Evolutionary conservation across 2,113 vertebrate genomes (phyloP), one percentile per base, ranked within the genome.

Genomic region (Cyprinus carpio): DNA sequence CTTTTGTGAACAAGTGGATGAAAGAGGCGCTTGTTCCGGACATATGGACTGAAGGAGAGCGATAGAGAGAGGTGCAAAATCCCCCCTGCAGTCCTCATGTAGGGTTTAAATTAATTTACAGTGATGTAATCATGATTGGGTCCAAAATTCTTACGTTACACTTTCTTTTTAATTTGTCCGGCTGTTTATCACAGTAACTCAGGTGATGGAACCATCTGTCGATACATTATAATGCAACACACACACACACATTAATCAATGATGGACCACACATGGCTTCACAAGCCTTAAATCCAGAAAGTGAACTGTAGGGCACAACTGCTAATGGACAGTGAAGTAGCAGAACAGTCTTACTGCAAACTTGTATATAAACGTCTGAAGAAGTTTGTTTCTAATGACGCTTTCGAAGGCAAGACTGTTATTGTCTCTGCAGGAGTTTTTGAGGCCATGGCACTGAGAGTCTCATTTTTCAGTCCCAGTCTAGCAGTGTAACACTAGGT

Each of bases 21-120:
- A 94, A 94, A 93, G 91, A 91, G 87, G 88, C 82, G 89, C 91
- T 93, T 95, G 93, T 94, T 93, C 90, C 88, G 90, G 86, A 86
- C 86, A 84, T 85, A 77, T 2, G 75, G 89, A 76, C 82, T 77
- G 82, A 75, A 65, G 87, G 79, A 86, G 46, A 69, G 54, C 54
- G 51, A 85, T 64, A 49, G 43, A 71, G 58, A 72, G 81, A 90
- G 87, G 60, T 77, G 83, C 75, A 86, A 80, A 90, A 18, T 15
- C 49, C 78, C 72, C 67, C 72, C 43, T 12, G 31, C 43, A 51
- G 20, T 29, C 43, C 75, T 31, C 27, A 80, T 80, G 27, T 54
- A 79, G 37, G 83, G 75, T 54, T 43, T 23, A 49, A 49, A 60
- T 67, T 51, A 1, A 81, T 69, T 81, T 81, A 81, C 27, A 54